Conservation (phyloP, 2,888 invertebrate genomes). For the Euphydryas editha region DNA sequence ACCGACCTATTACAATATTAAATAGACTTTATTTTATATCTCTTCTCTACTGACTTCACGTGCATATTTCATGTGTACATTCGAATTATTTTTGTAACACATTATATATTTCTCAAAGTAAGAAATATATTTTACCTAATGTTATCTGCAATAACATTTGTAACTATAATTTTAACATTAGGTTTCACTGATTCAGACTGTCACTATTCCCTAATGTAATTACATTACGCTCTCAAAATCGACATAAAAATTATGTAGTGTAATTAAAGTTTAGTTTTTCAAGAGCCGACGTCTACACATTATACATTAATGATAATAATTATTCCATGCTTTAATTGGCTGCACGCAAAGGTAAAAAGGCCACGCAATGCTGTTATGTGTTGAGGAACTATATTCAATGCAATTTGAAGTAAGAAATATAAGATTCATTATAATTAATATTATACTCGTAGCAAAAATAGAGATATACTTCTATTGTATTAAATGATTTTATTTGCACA, state of each 20-base stretch:
- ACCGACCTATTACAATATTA: background rate
- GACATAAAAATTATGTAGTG: background rate
- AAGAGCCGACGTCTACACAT: background rate
- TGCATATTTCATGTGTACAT: no score
- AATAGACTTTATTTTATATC: background rate
- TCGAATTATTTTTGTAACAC: no score
- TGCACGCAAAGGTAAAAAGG: slow-evolving; percentile 2
- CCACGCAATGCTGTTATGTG: background rate
- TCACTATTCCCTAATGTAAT: background rate
- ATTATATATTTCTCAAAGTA: no score
- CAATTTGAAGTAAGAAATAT: background rate
- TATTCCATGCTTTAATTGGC: background rate
- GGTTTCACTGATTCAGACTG: background rate
- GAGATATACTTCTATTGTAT: no score
- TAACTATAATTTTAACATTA: background rate
- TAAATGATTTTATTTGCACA: no score
- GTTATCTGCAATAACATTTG: no score
- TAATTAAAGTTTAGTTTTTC: background rate
- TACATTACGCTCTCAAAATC: background rate
- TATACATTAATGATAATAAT: background rate
- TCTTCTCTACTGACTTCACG: no score
- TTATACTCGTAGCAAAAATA: no score
- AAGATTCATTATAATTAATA: no score
- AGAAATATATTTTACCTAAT: no score
- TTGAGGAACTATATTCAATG: background rate